Percentiles rank a stretch among this genome's conserved stretches.
These are phyloP conservation scores for Dinomys branickii DNA, from an alignment of 2,113 vertebrate genomes.

Conservation along the genomic window DNA sequence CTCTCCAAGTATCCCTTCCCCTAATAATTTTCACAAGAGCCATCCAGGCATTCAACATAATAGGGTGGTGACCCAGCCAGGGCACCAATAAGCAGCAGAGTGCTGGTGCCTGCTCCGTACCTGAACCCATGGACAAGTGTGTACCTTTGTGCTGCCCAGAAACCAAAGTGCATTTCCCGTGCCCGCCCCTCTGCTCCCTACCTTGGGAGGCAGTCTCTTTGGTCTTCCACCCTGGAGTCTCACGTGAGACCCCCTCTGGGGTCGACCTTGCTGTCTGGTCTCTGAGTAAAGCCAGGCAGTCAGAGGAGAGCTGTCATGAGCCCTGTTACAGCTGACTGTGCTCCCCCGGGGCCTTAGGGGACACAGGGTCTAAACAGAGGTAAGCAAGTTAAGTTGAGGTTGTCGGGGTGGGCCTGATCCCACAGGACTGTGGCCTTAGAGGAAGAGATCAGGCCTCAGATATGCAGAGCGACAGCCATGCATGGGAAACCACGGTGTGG, in stretches of 20 bases:
- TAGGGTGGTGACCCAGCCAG: accelerated
- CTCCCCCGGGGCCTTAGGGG: background rate
- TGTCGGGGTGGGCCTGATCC: background rate
- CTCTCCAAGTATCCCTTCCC: background rate
- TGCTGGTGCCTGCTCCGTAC: too few species aligned
- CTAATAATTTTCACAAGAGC: background rate
- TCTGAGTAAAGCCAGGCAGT: background rate
- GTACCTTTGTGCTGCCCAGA: background rate
- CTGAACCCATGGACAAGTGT: background rate
- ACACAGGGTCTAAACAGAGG: background rate
- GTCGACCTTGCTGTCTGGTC: too few species aligned
- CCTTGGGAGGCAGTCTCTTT: too few species aligned
- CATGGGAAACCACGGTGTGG: background rate
- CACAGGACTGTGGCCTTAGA: background rate
- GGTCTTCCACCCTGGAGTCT: background rate
- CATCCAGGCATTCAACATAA: too few species aligned
- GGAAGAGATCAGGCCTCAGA: background rate
- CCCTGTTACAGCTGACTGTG: too few species aligned
- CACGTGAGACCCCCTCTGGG: background rate
- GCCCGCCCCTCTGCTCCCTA: background rate
- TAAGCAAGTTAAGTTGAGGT: background rate
- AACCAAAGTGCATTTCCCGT: background rate
- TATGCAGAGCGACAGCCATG: background rate
- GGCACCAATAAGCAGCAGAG: too few species aligned
- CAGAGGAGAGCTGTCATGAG: background rate